Base-by-base conservation (phyloP, 2,888 invertebrate genomes). In the Sesia bembeciformis region DNA sequence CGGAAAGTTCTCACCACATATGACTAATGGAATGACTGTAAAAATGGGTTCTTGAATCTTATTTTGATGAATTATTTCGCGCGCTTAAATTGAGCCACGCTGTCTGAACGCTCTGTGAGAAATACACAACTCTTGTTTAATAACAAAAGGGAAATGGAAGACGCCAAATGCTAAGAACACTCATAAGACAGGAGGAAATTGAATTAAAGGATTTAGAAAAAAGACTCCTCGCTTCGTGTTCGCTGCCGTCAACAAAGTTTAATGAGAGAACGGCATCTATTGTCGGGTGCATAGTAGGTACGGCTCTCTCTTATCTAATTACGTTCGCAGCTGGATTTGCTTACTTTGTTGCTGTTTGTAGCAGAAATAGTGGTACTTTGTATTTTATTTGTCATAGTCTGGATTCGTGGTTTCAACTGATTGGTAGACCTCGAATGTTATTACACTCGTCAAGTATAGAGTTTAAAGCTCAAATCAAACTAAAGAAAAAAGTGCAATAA, bases 231-330 rank as follows among this genome's bases (percentile, higher is more conserved):
- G 66, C 67, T 71, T 72, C 67, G 68, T 67, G 63, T 66, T 69
- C 69, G 68, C 62, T 64, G 60, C 66, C 64, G 70, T 74, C 70
- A 70, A 72, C 63, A 58, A 74, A 77, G 68, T 77, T 78, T 75
- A 79, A 78, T 78, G 72, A 76, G 74, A 70, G 67, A 64, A 62
- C 60, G 60, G 68, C 67, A 70, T 68, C 70, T 71, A 71, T 71
- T 72, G 70, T 38, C 39, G 40, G 50, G 53, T 40, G 71, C 70
- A 74, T 67, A 66, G 65, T n/a, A n/a, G n/a, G n/a, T 64, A 68
- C 70, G 66, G 67, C 66, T 69, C 72, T 65, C 58, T 70, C 66
- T 76, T 74, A 80, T 76, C 67, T 74, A 74, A 79, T 81, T 78
- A 76, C 63, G 67, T 52, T 55, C 60, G 59, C 70, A 74, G 71